A percentile compares a stretch with the other conserved stretches of the same genome.
phyloP scores from a whole-genome alignment of 2,113 vertebrate species.

The Pampusana beccarii region DNA sequence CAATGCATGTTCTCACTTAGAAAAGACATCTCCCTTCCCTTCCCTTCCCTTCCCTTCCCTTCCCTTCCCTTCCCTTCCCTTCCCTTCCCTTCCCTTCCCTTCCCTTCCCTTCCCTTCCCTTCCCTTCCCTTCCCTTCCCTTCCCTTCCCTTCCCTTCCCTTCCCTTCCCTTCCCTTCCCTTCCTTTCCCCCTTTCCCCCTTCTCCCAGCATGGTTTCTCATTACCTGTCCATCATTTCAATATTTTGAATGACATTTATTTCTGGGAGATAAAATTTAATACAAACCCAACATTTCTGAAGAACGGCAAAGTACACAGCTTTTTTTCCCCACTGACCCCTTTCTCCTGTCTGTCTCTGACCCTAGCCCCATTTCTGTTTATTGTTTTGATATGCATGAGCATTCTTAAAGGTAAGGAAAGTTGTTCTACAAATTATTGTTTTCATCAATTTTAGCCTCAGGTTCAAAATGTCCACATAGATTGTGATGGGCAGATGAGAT shows the following conservation, averaged over 20 bases:
- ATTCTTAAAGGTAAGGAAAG: background rate
- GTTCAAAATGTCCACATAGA: background rate
- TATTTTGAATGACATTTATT: background rate
- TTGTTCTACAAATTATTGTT: conserved; percentile 13
- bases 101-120: too few relatives aligned
- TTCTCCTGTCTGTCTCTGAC: background rate
- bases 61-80: background rate
- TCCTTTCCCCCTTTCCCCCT: background rate
- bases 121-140: too few relatives aligned
- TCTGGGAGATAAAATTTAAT: background rate
- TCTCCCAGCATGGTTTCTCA: background rate
- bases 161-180: background rate
- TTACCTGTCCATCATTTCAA: background rate
- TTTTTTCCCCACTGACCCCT: background rate
- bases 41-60: too few relatives aligned
- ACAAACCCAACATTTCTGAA: background rate
- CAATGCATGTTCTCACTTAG: background rate
- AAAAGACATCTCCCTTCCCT: background rate
- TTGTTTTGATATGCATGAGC: background rate
- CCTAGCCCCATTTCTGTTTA: background rate
- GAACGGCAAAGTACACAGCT: background rate
- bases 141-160: too few relatives aligned
- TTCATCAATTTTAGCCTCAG: conserved; percentile 4
- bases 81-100: too few relatives aligned
- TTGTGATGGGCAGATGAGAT: background rate